Evolutionary conservation across 2,113 vertebrate genomes (phyloP).

Genomic region (Campylomormyrus numenius): DNA sequence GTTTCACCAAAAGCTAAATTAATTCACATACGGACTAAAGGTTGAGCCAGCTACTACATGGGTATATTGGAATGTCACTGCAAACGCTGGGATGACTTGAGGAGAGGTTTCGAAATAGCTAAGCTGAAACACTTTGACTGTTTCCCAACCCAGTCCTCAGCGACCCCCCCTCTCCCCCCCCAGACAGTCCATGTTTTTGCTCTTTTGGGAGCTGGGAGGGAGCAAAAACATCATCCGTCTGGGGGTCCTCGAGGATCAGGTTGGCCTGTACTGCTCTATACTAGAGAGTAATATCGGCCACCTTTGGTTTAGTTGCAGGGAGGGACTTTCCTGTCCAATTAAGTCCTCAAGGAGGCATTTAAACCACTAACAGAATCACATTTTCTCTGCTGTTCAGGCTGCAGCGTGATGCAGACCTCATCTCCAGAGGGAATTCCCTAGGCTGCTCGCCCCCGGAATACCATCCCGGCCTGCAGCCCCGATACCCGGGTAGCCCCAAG

Average conservation of each 20-base stretch:
- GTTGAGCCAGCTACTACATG: no score
- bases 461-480: constrained; percentile 45
- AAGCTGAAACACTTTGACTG: no score
- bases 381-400: constrained; percentile 38
- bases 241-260: background rate
- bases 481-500: constrained; percentile 51
- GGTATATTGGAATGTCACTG: no score
- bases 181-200: background rate
- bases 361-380: background rate
- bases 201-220: background rate
- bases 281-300: background rate
- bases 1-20: no score
- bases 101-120: no score
- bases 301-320: background rate
- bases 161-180: no score
- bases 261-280: background rate
- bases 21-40: no score
- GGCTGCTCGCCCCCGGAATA: constrained; percentile 48
- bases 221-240: background rate
- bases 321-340: background rate
- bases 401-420: constrained; percentile 56
- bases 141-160: no score
- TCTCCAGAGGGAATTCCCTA: constrained; percentile 48
- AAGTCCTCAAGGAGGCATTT: background rate
- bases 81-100: no score